phyloP scores from a whole-genome alignment of 2,797 vertebrate genomes.

The Muscicapa comitata region DNA sequence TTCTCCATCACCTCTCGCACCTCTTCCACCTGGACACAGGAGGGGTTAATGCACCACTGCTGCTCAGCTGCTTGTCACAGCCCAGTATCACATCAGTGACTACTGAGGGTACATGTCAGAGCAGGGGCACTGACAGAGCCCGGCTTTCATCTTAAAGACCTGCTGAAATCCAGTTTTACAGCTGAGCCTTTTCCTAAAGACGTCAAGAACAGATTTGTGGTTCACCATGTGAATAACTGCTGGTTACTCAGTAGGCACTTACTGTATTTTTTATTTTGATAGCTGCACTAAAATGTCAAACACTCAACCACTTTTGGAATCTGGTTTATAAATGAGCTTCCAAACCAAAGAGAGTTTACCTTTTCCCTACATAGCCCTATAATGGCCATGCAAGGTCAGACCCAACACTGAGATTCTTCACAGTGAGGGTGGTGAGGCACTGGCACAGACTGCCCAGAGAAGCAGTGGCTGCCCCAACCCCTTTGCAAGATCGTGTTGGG shows the following conservation, averaged over 20 bases:
- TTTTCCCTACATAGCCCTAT: accelerated
- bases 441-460: background rate
- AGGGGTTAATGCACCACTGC: accelerated
- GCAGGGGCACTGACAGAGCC: background rate
- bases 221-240: no score
- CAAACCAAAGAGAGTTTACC: accelerated
- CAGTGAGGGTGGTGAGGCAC: background rate
- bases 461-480: background rate
- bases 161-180: accelerated
- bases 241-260: background rate
- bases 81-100: accelerated
- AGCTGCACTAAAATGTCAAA: background rate
- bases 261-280: no score
- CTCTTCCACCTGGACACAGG: slow-evolving; percentile 80
- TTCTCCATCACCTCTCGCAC: slow-evolving; percentile 92
- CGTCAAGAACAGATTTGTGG: accelerated
- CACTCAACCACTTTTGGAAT: background rate
- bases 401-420: background rate
- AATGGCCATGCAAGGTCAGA: background rate
- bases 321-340: background rate
- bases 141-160: accelerated
- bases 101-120: accelerated
- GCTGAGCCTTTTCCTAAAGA: background rate
- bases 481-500: background rate
- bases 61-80: background rate